Evolutionary conservation across 2,797 vertebrate species (phyloP).

Genomic region (Rhabdophis nuchalis): DNA sequence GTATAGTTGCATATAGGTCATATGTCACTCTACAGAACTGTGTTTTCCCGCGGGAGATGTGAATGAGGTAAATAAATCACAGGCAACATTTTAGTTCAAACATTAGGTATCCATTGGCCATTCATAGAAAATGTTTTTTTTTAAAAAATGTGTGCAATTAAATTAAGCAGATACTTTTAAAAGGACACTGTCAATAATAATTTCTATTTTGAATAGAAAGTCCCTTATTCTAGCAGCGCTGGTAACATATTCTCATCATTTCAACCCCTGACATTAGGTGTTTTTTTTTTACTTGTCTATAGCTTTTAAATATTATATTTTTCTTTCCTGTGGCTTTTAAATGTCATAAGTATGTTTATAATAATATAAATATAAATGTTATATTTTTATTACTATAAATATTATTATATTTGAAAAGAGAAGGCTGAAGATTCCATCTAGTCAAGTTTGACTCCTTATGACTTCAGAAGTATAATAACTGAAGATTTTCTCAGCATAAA

Average conservation of each 20-base stretch:
- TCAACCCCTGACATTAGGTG: not conserved
- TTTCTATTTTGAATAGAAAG: not conserved
- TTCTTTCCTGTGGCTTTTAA: not conserved
- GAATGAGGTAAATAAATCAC: not conserved
- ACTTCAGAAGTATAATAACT: not conserved
- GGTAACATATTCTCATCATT: not conserved
- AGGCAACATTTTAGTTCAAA: not conserved
- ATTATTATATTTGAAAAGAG: not conserved
- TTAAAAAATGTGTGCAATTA: not conserved
- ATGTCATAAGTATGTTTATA: not conserved
- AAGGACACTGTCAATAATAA: not conserved
- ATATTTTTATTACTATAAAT: not conserved
- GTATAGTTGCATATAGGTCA: not conserved
- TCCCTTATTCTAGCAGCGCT: not conserved
- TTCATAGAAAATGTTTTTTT: too few species aligned
- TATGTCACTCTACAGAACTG: not conserved
- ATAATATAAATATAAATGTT: not conserved
- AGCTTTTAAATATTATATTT: not conserved
- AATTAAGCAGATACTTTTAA: not conserved
- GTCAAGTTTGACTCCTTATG: not conserved
- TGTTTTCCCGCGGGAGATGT: not conserved
- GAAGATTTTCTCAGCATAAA: not conserved
- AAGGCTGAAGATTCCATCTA: not conserved
- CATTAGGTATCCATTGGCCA: not conserved
- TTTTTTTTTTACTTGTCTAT: not conserved